Evolutionary conservation across 1,140 invertebrate species (phyloP), one percentile per base, ranked within the genome.

Genomic region (Bradynema listronoti): DNA sequence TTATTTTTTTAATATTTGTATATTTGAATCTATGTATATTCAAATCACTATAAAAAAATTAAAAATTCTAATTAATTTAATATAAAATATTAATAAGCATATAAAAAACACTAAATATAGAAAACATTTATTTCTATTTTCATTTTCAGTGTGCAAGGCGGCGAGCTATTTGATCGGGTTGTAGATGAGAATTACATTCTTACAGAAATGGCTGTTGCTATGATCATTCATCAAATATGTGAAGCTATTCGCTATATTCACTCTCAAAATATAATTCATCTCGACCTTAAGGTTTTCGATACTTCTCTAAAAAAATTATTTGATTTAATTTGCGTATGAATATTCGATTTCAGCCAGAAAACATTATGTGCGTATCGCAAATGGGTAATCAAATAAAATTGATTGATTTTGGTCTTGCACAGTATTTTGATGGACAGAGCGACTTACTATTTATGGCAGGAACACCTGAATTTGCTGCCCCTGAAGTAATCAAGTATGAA

Each of bases 151-250:
- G 74, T 77, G 7, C 36, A 66, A 32, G 83, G 83, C 9, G 83
- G 83, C 4, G 83, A 84, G 66, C 69, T 84, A 32, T 84, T 84
- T 72, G 81, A 83, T 56, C 82, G 81, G 56, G 80, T 84, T 22
- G 80, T 80, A 11, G 74, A 78, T 30, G 81, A 84, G 58, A 80
- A 77, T 55, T 84, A 83, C 54, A 76, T 79, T 41, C 67, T 84
- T 4, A 81, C 77, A 52, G 83, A 84, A 66, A 80, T 80, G 47
- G 83, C 84, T 47, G 83, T 83, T 1, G 80, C 79, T 4, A 69
- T 78, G 36, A 83, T 84, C 59, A 78, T 84, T 27, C 79, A 80
- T 67, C 83, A 84, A 61, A 54, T 65, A 67, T 53, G 52, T 50
- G 63, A 69, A 34, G 83, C 81, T 3, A 75, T 84, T 14, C 66